These are phyloP conservation scores for Limosa lapponica DNA, from an alignment of 2,797 vertebrate genomes.

Conservation along the genomic window DNA sequence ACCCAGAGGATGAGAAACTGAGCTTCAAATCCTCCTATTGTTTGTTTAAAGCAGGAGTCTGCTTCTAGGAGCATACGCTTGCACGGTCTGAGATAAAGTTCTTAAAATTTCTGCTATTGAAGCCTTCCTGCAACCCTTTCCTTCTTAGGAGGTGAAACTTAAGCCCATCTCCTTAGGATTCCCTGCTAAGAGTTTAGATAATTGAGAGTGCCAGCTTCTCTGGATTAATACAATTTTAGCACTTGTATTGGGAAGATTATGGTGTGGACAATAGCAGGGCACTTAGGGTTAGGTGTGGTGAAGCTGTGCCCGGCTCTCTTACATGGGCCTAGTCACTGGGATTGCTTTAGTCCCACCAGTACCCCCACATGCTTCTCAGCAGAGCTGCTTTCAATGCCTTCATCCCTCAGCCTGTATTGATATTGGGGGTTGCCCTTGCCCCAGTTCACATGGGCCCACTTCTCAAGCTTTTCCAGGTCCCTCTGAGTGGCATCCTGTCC, in stretches of 20 bases:
- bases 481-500: not conserved
- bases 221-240: not conserved
- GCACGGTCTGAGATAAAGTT: not conserved
- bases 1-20: not conserved
- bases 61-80: not conserved
- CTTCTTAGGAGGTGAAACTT: constrained; percentile 17
- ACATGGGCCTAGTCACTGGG: accelerated
- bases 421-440: not conserved
- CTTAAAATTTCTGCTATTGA: not conserved
- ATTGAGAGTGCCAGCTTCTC: not conserved
- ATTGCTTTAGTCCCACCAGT: not conserved
- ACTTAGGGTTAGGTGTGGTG: not conserved
- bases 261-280: not conserved
- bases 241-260: not conserved
- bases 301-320: not conserved
- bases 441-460: not conserved
- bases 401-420: not conserved
- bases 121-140: not conserved
- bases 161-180: constrained; percentile 3
- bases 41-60: constrained; percentile 17
- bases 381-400: not conserved
- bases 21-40: constrained; percentile 14
- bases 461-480: not conserved
- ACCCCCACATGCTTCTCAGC: not conserved
- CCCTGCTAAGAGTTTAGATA: constrained; percentile 7